phyloP scores from a whole-genome alignment of 2,888 invertebrate species.

The Machimus rusticus region DNA sequence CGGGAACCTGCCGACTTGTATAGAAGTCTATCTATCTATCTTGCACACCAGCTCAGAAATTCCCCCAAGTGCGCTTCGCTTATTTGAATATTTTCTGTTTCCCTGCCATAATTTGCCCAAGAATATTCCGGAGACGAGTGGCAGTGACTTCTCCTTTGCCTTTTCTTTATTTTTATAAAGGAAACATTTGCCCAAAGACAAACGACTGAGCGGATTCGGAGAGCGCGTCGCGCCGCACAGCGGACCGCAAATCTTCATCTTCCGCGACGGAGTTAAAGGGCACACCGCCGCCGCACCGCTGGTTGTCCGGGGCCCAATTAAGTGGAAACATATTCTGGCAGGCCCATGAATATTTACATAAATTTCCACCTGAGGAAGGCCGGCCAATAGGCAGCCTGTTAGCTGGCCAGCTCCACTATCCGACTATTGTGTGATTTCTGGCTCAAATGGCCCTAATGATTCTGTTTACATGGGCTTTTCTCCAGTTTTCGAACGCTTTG shows the following conservation, averaged over 20 bases:
- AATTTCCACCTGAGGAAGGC: not conserved
- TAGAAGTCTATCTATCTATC: not conserved
- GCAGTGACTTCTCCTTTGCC: not conserved
- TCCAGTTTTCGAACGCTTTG: not conserved
- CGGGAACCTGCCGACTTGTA: conserved; percentile 3
- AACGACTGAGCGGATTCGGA: not conserved
- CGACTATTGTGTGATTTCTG: not conserved
- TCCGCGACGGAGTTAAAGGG: not conserved
- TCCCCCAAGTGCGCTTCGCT: not conserved
- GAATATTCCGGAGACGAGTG: not conserved
- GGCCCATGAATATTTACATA: conserved; percentile 23
- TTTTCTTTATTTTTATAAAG: not conserved
- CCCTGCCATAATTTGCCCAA: conserved; percentile 19
- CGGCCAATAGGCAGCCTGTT: not conserved
- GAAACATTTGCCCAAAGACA: not conserved
- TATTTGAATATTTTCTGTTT: conserved; percentile 36
- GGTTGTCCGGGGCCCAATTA: not conserved
- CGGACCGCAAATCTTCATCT: conserved; percentile 21
- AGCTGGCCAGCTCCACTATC: not conserved
- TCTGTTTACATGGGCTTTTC: not conserved
- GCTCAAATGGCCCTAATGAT: not conserved
- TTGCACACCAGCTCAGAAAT: not conserved
- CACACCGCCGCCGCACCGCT: not conserved
- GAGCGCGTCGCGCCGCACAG: not conserved
- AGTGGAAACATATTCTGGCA: conserved; percentile 17